These are phyloP conservation scores for Solen grandis DNA, from an alignment of 1,140 invertebrate species.

Conservation along the genomic window DNA sequence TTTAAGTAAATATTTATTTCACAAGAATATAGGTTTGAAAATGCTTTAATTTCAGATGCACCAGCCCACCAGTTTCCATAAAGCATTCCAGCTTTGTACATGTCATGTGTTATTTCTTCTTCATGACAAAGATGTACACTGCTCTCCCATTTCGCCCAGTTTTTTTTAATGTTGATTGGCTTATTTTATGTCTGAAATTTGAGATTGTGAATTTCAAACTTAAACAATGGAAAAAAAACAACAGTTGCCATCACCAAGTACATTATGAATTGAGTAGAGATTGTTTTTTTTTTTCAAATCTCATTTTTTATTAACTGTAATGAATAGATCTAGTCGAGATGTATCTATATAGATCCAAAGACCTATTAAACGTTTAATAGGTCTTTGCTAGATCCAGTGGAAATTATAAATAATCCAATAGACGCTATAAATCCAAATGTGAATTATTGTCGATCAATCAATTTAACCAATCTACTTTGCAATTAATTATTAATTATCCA, in stretches of 20 bases:
- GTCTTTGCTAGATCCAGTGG: too few relatives aligned
- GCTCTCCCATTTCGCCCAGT: conserved; percentile 12
- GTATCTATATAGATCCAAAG: too few relatives aligned
- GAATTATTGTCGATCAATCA: too few relatives aligned
- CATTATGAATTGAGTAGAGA: too few relatives aligned
- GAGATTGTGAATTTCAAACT: not conserved
- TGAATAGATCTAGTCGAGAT: too few relatives aligned
- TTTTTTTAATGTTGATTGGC: not conserved
- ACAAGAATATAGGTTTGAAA: not conserved
- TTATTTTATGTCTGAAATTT: conserved; percentile 14
- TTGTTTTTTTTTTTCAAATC: too few relatives aligned
- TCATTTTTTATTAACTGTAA: too few relatives aligned
- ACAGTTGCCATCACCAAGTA: conserved; percentile 27
- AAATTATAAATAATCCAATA: too few relatives aligned
- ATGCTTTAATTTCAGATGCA: conserved; percentile 20
- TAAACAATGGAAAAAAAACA: conserved; percentile 35
- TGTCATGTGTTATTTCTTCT: not conserved
- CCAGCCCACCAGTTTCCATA: conserved; percentile 12
- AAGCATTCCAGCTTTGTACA: not conserved
- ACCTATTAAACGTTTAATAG: too few relatives aligned
- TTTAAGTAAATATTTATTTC: not conserved
- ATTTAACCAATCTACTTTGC: too few relatives aligned
- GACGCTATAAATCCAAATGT: too few relatives aligned
- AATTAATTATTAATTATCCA: too few relatives aligned
- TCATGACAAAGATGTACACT: conserved; percentile 3